Base-by-base conservation (phyloP, 2,797 vertebrate genomes). In the Coracias cyanogaster region DNA sequence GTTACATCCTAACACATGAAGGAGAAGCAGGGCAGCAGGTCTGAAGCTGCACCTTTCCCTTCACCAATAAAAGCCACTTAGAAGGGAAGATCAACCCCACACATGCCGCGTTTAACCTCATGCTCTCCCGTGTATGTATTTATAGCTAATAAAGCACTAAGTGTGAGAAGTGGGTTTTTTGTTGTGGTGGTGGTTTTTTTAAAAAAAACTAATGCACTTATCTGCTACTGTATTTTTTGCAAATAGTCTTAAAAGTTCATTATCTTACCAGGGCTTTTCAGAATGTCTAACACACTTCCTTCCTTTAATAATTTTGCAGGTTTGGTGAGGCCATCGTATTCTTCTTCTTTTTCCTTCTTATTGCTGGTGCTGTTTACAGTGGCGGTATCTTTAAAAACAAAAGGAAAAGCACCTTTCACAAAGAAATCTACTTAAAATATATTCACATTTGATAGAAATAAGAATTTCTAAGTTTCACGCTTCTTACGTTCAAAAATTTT, bases 231-330 rank as follows among this genome's bases (percentile, higher is more conserved):
- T 35, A 39, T 45, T 81, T 82, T 66, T 37, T 31, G 17, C 61
- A 86, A 1, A 9, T 55, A 13, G 25, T 86, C 89, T 84, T 39
- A 31, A 21, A 64, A 46, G 28, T 33, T 70, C 16, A 60, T 80
- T 64, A 66, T 84, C 98, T 98, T 78, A 99, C 99, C 99, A 70
- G 99, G 98, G 57, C 96, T 98, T 97, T 99, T 99, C 39, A 99
- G 98, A 96, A 99, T 94, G 97, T 99, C 99, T 91, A 99, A 97
- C 83, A 99, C 99, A 78, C 99, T 99, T 97, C 99, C 99, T 96
- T 99, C 98, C 97, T 99, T 99, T 84, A 99, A 97, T 55, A 96
- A 64, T 97, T 99, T 99, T 4, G 98, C 99, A 94, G 99, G 98
- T 98, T 98, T 99, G 79, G 98, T 98, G 80, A 97, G 98, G 39